phyloP scores from a whole-genome alignment of 1,140 invertebrate species.

The Oryctes rhinoceros region DNA sequence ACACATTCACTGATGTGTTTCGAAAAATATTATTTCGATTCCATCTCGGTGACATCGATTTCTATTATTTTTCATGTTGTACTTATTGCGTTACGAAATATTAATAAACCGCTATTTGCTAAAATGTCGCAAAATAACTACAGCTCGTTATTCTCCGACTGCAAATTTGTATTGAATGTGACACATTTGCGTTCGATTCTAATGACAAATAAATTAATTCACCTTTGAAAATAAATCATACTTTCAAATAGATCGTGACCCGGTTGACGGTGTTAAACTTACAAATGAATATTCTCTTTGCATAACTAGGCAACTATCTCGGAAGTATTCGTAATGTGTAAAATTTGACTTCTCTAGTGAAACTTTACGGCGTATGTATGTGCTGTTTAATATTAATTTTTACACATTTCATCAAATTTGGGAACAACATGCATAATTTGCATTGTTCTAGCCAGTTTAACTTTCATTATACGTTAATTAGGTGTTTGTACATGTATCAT shows the following conservation, averaged over 20 bases:
- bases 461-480: too few species aligned
- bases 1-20: constrained; percentile 14
- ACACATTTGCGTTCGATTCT: neutral
- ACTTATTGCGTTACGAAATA: neutral
- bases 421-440: too few species aligned
- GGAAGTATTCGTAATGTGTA: too few species aligned
- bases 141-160: neutral
- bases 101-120: constrained; percentile 11
- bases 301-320: too few species aligned
- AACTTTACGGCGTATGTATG: too few species aligned
- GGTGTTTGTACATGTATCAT: too few species aligned
- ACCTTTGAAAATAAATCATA: neutral
- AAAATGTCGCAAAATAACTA: neutral
- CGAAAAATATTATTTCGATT: constrained; percentile 2
- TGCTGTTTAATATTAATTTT: too few species aligned
- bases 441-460: too few species aligned
- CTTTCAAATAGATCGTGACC: neutral
- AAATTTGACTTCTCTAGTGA: too few species aligned
- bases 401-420: too few species aligned
- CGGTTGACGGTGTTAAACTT: too few species aligned
- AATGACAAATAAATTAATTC: neutral
- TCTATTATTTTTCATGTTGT: neutral
- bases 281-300: too few species aligned
- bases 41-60: constrained; percentile 3
- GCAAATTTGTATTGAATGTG: neutral